Evolutionary conservation across 2,888 invertebrate species (phyloP).

Genomic region (Papilio protenor): DNA sequence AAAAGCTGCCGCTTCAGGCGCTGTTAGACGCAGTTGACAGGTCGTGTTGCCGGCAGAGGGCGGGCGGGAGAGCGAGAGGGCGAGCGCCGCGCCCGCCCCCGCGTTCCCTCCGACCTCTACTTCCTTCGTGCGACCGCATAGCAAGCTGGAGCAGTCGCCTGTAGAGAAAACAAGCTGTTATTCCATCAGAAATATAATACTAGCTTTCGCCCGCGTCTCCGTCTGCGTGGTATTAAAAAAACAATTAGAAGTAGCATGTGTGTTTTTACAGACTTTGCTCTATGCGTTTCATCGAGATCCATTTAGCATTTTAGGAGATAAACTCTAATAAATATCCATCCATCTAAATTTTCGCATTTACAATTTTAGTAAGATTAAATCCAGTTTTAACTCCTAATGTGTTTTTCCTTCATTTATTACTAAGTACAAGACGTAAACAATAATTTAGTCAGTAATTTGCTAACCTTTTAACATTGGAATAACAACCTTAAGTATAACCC

Average conservation of each 20-base stretch:
- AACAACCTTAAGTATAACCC: background rate
- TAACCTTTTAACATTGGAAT: background rate
- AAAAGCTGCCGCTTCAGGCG: slow-evolving; percentile 77
- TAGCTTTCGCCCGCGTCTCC: background rate
- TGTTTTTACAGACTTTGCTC: too few relatives aligned
- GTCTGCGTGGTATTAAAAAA: too few relatives aligned
- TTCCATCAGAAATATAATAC: background rate
- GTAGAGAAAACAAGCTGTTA: slow-evolving; percentile 47
- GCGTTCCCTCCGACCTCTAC: slow-evolving; percentile 70
- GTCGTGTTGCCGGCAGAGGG: slow-evolving; percentile 57
- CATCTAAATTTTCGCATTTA: too few relatives aligned
- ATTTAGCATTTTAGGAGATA: too few relatives aligned
- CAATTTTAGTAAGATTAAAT: too few relatives aligned
- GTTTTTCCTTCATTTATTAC: background rate
- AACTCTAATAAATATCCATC: too few relatives aligned
- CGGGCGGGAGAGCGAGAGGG: slow-evolving; percentile 72
- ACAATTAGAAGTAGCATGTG: too few relatives aligned
- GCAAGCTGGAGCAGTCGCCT: slow-evolving; percentile 75
- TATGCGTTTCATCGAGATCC: too few relatives aligned
- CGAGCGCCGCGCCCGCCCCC: slow-evolving; percentile 73
- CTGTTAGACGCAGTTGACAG: slow-evolving; percentile 73
- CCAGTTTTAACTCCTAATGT: too few relatives aligned
- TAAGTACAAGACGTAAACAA: background rate
- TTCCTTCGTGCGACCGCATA: slow-evolving; percentile 78
- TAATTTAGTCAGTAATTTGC: slow-evolving; percentile 4